These are phyloP conservation scores for Ornithoptera alexandrae DNA, from an alignment of 2,888 invertebrate species.

Conservation along the genomic window DNA sequence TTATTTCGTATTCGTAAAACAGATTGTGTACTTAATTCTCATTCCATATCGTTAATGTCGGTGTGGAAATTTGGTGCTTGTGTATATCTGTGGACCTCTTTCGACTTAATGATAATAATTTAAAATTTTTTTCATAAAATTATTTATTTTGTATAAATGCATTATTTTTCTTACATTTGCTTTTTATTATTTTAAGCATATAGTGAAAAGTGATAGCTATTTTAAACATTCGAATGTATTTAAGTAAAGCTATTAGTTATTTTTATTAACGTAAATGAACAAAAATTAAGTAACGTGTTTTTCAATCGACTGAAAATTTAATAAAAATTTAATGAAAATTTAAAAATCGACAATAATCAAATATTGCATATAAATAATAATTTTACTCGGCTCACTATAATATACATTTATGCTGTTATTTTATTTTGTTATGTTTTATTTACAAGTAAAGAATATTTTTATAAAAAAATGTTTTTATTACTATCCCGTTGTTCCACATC, in stretches of 20 bases:
- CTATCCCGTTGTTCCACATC: too few relatives aligned
- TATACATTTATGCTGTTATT: conserved; percentile 6
- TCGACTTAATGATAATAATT: too few relatives aligned
- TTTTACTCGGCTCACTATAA: not conserved
- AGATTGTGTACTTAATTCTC: too few relatives aligned
- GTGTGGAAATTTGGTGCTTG: too few relatives aligned
- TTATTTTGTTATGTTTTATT: conserved; percentile 24
- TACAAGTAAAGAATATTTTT: conserved; percentile 24
- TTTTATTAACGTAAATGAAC: too few relatives aligned
- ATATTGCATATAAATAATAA: not conserved
- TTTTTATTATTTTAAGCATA: not conserved
- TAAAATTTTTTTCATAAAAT: too few relatives aligned
- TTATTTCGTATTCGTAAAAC: too few relatives aligned
- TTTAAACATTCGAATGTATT: not conserved
- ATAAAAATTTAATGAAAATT: too few relatives aligned
- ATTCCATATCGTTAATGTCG: too few relatives aligned
- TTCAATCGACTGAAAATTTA: not conserved
- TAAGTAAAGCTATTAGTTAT: not conserved
- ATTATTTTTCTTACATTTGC: not conserved
- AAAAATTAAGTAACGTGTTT: too few relatives aligned
- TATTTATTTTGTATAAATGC: not conserved
- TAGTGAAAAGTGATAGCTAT: not conserved
- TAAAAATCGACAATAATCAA: not conserved
- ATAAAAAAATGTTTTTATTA: not conserved
- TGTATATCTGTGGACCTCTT: too few relatives aligned